phyloP scores from a whole-genome alignment of 2,113 vertebrate genomes.

The Actenoides hombroni region DNA sequence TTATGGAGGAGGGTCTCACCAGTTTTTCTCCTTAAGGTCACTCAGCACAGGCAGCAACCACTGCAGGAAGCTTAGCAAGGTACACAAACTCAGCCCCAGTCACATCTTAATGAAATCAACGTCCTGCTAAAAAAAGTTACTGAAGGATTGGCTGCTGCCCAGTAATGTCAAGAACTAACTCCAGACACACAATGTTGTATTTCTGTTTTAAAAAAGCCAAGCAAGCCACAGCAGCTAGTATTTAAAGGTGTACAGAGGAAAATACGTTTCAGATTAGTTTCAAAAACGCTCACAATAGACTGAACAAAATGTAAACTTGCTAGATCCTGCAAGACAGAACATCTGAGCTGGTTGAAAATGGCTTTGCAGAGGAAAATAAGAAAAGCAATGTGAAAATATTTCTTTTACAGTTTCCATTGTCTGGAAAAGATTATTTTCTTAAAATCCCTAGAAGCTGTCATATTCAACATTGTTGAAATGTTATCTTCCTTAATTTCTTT shows the following conservation, averaged over 20 bases:
- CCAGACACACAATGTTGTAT: not conserved
- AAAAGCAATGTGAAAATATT: not conserved
- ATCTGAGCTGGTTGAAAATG: not conserved
- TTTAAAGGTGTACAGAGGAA: not conserved
- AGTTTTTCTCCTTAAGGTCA: not conserved
- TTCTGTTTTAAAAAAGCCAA: not conserved
- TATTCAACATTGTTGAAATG: not conserved
- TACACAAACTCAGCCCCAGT: not conserved
- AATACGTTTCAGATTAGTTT: not conserved
- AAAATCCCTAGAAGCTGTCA: not conserved
- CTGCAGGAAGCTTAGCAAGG: not conserved
- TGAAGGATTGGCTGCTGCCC: not conserved
- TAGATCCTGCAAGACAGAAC: not conserved
- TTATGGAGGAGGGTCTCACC: not conserved
- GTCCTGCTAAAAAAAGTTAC: not conserved
- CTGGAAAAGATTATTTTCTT: not conserved
- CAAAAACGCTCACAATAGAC: not conserved
- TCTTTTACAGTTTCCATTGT: not conserved
- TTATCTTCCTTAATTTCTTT: not conserved
- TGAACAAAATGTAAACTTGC: not conserved
- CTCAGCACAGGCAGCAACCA: not conserved
- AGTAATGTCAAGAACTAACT: not conserved
- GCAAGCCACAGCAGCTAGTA: not conserved
- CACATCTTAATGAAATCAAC: not conserved
- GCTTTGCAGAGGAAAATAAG: not conserved